Percentiles rank a stretch among this genome's conserved stretches.
phyloP scores from a whole-genome alignment of 2,797 vertebrate genomes.

The Microctenopoma steveboyesi region DNA sequence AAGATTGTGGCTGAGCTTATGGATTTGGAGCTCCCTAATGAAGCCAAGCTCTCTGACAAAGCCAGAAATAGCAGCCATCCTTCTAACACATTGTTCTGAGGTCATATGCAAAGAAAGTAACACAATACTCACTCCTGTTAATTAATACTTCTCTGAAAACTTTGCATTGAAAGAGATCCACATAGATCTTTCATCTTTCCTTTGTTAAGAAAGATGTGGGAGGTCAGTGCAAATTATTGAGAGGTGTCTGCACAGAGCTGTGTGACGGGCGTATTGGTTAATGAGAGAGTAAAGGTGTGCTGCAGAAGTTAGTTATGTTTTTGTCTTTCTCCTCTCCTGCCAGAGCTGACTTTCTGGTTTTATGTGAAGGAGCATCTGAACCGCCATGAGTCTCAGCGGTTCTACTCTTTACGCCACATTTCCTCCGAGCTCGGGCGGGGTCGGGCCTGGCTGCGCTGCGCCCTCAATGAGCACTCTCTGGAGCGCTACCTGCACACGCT shows the following conservation, averaged over 20 bases:
- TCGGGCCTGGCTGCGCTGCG: conserved; percentile 96
- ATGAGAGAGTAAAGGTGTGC: conserved; percentile 33
- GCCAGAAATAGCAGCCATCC: conserved; percentile 45
- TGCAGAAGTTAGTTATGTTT: neutral
- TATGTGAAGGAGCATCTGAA: conserved; percentile 96
- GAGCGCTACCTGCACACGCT: conserved; percentile 94
- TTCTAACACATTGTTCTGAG: conserved; percentile 44
- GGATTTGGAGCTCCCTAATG: conserved; percentile 51
- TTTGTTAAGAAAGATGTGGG: conserved; percentile 9
- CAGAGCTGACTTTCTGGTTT: conserved; percentile 91
- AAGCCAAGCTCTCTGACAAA: conserved; percentile 41
- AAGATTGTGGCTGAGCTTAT: conserved; percentile 31
- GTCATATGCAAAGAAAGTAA: conserved; percentile 54
- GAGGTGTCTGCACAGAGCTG: conserved; percentile 11
- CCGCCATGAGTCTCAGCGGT: conserved; percentile 94
- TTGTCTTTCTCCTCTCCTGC: neutral
- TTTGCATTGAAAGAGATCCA: conserved; percentile 8
- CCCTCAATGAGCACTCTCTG: conserved; percentile 96
- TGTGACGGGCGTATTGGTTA: conserved; percentile 21
- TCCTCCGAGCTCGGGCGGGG: conserved; percentile 90
- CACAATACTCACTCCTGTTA: conserved; percentile 25
- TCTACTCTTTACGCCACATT: conserved; percentile 91
- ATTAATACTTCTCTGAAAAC: conserved; percentile 47
- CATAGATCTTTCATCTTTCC: neutral
- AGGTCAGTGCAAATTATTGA: conserved; percentile 13